These are phyloP conservation scores for Hedychridium roseum DNA, from an alignment of 2,888 invertebrate species.

Conservation along the genomic window DNA sequence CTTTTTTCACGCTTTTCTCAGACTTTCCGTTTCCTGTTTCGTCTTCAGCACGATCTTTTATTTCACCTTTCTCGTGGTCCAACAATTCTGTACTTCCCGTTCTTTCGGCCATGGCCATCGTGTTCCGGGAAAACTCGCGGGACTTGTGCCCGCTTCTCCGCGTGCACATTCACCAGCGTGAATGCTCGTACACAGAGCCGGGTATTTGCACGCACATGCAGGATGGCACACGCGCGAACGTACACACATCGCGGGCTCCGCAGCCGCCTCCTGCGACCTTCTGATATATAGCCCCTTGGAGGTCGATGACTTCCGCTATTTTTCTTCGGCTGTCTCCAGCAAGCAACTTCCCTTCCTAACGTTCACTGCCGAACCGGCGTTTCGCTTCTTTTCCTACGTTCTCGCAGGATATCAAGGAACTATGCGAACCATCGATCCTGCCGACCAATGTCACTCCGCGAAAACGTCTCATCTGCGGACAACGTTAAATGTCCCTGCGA, in stretches of 20 bases:
- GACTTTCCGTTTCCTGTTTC: conserved; percentile 16
- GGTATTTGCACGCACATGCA: too few relatives aligned
- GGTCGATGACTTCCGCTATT: conserved; percentile 72
- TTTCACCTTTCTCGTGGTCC: conserved; percentile 24
- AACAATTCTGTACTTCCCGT: conserved; percentile 34
- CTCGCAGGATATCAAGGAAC: conserved; percentile 39
- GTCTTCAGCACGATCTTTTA: too few relatives aligned
- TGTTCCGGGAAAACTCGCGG: too few relatives aligned
- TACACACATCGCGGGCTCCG: conserved; percentile 36
- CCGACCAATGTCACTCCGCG: background rate
- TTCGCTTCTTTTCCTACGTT: conserved; percentile 48
- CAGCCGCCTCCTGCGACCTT: conserved; percentile 45
- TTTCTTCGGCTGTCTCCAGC: conserved; percentile 70
- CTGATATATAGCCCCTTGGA: conserved; percentile 69
- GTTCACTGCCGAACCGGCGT: conserved; percentile 42
- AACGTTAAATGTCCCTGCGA: too few relatives aligned
- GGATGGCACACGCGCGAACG: too few relatives aligned
- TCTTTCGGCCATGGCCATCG: conserved; percentile 32
- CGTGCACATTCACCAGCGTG: conserved; percentile 15
- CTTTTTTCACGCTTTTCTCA: conserved; percentile 13
- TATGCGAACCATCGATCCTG: conserved; percentile 40
- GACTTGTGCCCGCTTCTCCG: conserved; percentile 1
- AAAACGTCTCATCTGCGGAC: too few relatives aligned
- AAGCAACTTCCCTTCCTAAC: conserved; percentile 62
- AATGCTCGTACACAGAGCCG: conserved; percentile 20